Base-by-base conservation (phyloP, 2,888 invertebrate genomes). In the Epistrophe grossulariae region DNA sequence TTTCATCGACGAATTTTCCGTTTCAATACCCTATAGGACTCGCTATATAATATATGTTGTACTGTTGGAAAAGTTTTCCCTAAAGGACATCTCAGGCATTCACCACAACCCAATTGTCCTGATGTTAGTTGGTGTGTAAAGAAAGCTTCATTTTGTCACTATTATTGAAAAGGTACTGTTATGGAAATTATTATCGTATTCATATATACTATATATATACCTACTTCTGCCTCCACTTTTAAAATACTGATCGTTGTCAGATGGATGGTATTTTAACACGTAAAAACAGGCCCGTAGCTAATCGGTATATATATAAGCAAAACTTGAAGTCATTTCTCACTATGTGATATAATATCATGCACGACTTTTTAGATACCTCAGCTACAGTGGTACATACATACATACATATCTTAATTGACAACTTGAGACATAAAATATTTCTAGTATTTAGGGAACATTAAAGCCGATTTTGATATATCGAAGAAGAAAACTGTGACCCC, bases 1-100 rank as follows among this genome's bases (percentile, higher is more conserved):
- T 87, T 87, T 87, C 87, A 76, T 79, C 71, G 72, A 60, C 83
- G 48, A 87, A 87, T 87, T 87, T 87, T 87, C 83, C 79, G 13
- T 83, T 62, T 83, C 76, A 71, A 83, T 87, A 59, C 87, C 83
- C 79, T 74, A 24, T 52, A 72, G 82, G 40, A 40, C 66, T 76
- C 45, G 24, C 24, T 24, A 3, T 24, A 3, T 24, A 2, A 3
- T 31, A 2, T 19, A 4, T 60, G 79, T 79, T 76, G 60, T 68
- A 62, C 6, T 0, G 31, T 0, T 28, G 10, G 48, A 40, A 83
- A 87, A 87, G 79, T 87, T 87, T 76, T 83, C 71, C 70, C 62
- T 43, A 31, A 50, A 82, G 78, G 64, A 74, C 45, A 70, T n/a
- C 40, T 40, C 19, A 31, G 9, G 17, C 52, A 64, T 62, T 19